Conservation (phyloP, 2,888 invertebrate species). For the Alviniconcha strummeri region DNA sequence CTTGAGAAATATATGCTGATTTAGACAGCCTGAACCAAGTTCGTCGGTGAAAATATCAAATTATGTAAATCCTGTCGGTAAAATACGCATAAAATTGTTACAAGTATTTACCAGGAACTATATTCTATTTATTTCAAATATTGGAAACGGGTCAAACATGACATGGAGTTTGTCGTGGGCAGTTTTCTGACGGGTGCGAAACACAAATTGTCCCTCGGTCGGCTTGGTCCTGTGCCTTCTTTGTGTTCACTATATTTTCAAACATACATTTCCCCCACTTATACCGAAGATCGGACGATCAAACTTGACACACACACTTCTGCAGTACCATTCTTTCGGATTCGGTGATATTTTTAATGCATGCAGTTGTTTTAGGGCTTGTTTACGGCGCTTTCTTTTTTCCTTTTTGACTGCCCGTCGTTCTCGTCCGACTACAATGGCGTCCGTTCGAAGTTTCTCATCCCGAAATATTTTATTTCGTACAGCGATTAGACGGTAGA, state of each 20-base stretch:
- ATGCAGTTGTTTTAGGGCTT: too few species aligned
- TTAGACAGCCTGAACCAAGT: background rate
- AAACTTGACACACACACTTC: too few species aligned
- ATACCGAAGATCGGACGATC: too few species aligned
- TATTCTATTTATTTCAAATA: background rate
- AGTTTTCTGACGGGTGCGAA: background rate
- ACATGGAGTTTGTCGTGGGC: background rate
- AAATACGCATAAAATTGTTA: background rate
- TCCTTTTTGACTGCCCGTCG: too few species aligned
- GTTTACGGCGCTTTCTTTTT: too few species aligned
- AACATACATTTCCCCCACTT: background rate
- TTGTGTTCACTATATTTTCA: constrained; percentile 2
- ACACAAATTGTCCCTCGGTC: background rate
- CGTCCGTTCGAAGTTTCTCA: too few species aligned
- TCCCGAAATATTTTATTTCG: too few species aligned
- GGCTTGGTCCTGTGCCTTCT: background rate
- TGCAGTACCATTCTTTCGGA: too few species aligned
- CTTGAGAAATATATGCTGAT: background rate
- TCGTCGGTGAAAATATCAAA: background rate
- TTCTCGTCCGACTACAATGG: too few species aligned
- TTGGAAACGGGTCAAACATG: background rate
- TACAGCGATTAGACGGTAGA: too few species aligned
- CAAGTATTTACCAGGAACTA: background rate
- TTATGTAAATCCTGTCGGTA: too few species aligned
- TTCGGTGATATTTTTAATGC: too few species aligned